A percentile compares a stretch with the other conserved stretches of the same genome.
phyloP scores from a whole-genome alignment of 2,113 vertebrate species.

The Atlantisia rogersi region DNA sequence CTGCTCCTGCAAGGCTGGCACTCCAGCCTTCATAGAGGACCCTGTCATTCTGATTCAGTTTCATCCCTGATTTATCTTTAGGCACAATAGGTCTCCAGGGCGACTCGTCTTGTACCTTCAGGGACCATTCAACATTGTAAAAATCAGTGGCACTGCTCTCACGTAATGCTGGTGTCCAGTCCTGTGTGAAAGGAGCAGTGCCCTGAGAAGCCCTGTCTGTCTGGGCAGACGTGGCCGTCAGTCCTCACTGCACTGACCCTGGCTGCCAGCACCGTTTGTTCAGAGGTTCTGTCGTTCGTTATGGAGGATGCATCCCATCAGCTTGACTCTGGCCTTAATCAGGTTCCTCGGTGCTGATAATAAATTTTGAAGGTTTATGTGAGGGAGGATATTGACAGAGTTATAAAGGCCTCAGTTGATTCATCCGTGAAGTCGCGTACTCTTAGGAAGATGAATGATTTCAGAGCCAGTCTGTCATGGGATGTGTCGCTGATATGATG shows the following conservation, averaged over 20 bases:
- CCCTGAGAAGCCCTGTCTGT: not conserved
- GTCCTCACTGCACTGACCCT: not conserved
- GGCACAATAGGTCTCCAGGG: not conserved
- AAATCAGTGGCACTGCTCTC: not conserved
- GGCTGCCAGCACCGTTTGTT: not conserved
- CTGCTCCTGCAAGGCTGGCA: not conserved
- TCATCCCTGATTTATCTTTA: not conserved
- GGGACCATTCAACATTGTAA: not conserved
- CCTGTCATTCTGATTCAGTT: not conserved
- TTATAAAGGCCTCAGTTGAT: not conserved
- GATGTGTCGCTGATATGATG: not conserved
- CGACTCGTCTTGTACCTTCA: not conserved
- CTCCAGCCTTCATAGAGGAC: not conserved
- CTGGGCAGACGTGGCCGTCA: not conserved
- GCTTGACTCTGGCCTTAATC: not conserved
- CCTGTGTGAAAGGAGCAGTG: not conserved
- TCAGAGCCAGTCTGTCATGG: not conserved
- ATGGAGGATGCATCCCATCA: not conserved
- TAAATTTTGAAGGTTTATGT: not conserved
- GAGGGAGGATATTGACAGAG: not conserved
- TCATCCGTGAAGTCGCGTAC: not conserved
- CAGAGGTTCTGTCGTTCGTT: not conserved
- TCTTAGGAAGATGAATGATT: not conserved
- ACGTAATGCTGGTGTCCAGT: not conserved
- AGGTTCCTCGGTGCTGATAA: slow-evolving; percentile 16